Base-by-base conservation (phyloP, 1,140 invertebrate species). In the Oryzaephilus surinamensis region DNA sequence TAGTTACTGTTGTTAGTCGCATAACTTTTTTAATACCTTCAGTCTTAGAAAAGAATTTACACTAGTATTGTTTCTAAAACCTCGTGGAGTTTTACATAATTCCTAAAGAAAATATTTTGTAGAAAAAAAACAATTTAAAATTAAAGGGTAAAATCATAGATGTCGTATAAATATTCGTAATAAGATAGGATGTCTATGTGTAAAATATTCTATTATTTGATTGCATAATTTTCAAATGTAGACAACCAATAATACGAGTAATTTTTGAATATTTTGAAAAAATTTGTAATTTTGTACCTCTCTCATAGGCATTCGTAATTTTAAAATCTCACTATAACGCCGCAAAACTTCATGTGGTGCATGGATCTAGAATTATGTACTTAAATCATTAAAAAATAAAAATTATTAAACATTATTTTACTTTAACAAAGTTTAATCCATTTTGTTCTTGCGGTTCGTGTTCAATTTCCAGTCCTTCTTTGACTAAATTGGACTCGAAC, bases 261-360 rank as follows among this genome's bases (percentile, higher is more conserved):
- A 21, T 6, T 10, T 21, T 24, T 11, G 23, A 24, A n/a, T 24
- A 24, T 7, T 2, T 15, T 24, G 31, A 38, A 38, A 24, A 30
- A n/a, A n/a, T n/a, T n/a, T n/a, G n/a, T n/a, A n/a, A n/a, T n/a
- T n/a, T n/a, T n/a, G 53, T 51, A 88, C 73, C 67, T 86, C 78
- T 71, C 86, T 89, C 77, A 97, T 91, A 8, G 93, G 91, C 83
- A 97, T 85, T 62, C 91, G 77, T 17, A 97, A 71, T 61, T 93
- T 94, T 49, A 96, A 71, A 51, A 97, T 81, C 67, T 97, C 94
- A 34, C 88, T 82, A 66, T 97, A 96, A 50, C 86, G 75, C 45
- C 78, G 74, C 28, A 97, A 62, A 3, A 97, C 86, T 57, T 83
- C 72, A 52, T 77, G 70, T 0, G 94, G 86, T 3, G 86, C 85